Base-by-base conservation (phyloP, 2,888 invertebrate species). In the Tiphia femorata region DNA sequence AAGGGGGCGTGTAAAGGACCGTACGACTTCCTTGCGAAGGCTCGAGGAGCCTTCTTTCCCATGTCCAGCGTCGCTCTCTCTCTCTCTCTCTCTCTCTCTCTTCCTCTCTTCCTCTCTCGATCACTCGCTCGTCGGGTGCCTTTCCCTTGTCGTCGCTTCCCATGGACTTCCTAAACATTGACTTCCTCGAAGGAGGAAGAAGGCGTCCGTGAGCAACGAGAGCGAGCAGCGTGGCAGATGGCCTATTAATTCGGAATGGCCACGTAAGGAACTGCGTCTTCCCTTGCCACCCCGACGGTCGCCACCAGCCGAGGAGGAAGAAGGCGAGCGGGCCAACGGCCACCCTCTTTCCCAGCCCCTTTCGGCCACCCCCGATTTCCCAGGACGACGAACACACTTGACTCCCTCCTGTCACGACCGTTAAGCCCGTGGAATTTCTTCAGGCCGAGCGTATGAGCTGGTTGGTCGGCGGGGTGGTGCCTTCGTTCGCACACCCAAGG, bases 101-200 rank as follows among this genome's bases (percentile, higher is more conserved):
- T 27, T 47, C 35, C 66, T 53, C 68, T 62, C 68, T n/a, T n/a
- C n/a, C n/a, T n/a, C n/a, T n/a, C n/a, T n/a, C n/a, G n/a, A n/a
- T n/a, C n/a, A n/a, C 35, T 59, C 62, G 19, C 41, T 41, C 66
- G 51, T 67, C 61, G 67, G 81, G 82, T 71, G 82, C 75, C 80
- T 79, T 82, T 83, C 81, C 82, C 81, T 82, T 81, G 79, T 79
- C 81, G 77, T 70, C 70, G 79, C 76, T 83, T 83, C 83, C 83
- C 83, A 83, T 83, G 81, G 76, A 78, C 79, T 79, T 80, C 78
- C 80, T 81, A 81, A 81, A 80, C 81, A 81, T 77, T 77, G 75
- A 81, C 81, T 83, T 82, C 82, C 83, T 81, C 71, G 72, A 76
- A 71, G 72, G 53, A 67, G 66, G 49, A 59, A 46, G n/a, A n/a